A percentile compares a stretch with the other conserved stretches of the same genome.
These are phyloP conservation scores for Ivindomyrus marchei DNA, from an alignment of 2,113 vertebrate species.

Conservation along the genomic window DNA sequence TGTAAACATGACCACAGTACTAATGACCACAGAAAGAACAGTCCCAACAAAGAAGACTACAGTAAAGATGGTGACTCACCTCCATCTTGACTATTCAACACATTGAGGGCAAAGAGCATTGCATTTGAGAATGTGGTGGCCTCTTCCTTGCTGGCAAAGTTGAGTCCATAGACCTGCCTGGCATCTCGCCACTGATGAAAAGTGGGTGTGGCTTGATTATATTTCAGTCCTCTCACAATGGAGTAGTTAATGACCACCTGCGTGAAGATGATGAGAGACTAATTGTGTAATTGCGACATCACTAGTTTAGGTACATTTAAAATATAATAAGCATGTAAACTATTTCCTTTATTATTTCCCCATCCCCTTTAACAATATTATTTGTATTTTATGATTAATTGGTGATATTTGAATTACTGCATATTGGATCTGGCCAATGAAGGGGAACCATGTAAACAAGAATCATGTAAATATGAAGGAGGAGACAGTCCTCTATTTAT, in stretches of 20 bases:
- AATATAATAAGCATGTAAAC: background rate
- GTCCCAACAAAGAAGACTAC: background rate
- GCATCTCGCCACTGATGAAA: constrained; percentile 99
- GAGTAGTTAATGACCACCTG: constrained; percentile 99
- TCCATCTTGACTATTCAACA: constrained; percentile 94
- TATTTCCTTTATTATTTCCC: background rate
- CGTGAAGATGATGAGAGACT: background rate
- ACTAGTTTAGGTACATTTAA: background rate
- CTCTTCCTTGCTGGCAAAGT: constrained; percentile 98
- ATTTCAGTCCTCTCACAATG: constrained; percentile 97
- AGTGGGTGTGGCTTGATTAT: constrained; percentile 96
- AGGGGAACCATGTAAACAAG: background rate
- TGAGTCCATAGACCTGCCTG: constrained; percentile 93
- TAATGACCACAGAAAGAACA: background rate
- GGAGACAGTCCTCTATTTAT: background rate
- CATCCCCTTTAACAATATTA: background rate
- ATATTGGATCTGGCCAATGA: background rate
- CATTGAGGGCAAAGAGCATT: constrained; percentile 94
- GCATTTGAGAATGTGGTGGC: constrained; percentile 96
- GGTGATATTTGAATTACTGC: background rate
- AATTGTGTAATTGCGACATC: background rate
- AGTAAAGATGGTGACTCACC: constrained; percentile 54
- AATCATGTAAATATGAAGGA: background rate
- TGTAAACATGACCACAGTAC: background rate
- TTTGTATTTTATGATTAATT: background rate